Evolutionary conservation across 2,113 vertebrate genomes (phyloP).

Genomic region (Istiophorus platypterus): DNA sequence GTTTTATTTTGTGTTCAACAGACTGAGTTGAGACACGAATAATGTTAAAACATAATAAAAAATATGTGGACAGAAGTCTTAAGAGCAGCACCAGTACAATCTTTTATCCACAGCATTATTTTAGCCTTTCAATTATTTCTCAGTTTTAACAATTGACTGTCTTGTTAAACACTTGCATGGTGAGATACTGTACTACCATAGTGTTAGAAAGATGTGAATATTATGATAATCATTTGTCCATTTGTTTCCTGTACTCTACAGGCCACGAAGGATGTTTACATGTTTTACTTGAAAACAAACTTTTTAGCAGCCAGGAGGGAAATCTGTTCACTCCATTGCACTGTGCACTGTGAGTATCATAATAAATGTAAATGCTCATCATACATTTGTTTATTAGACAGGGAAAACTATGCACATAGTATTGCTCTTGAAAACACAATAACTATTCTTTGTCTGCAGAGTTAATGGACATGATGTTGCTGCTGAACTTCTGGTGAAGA

Average conservation of each 20-base stretch:
- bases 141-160: background rate
- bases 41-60: background rate
- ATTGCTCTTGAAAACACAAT: background rate
- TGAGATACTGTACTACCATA: background rate
- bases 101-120: background rate
- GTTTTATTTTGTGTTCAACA: background rate
- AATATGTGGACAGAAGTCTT: background rate
- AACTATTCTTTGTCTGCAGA: conserved; percentile 72
- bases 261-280: conserved; percentile 96
- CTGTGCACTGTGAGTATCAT: conserved; percentile 95
- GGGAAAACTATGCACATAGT: background rate
- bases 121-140: background rate
- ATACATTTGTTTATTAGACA: background rate
- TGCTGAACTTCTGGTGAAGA: conserved; percentile 92
- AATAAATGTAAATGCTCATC: background rate
- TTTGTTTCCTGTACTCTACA: conserved; percentile 66
- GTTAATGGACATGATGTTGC: conserved; percentile 94
- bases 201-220: background rate
- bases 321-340: conserved; percentile 95
- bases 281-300: conserved; percentile 98
- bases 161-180: background rate
- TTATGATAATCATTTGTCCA: background rate
- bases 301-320: conserved; percentile 92
- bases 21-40: background rate
- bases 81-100: background rate